phyloP scores from a whole-genome alignment of 2,888 invertebrate species.

The Pachydiplax longipennis region DNA sequence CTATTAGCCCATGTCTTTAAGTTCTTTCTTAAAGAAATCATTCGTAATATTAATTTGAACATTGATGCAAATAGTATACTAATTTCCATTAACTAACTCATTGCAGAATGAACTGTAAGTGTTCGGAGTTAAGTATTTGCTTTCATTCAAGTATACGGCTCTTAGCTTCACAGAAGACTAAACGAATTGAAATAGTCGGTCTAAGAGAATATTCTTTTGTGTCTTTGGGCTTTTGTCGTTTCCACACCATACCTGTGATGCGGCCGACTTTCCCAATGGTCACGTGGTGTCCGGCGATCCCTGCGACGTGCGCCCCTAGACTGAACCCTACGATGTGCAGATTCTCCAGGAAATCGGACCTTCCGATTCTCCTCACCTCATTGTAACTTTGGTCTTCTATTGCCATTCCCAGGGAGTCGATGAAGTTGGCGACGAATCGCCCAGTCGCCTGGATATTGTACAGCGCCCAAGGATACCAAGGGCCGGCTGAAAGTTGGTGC shows the following conservation, averaged over 20 bases:
- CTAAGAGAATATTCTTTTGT: no score
- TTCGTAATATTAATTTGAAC: no score
- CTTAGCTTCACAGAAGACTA: no score
- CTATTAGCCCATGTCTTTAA: no score
- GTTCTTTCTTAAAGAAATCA: no score
- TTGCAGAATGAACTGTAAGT: no score
- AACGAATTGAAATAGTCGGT: no score
- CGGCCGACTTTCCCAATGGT: slow-evolving; percentile 63
- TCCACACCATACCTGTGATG: slow-evolving; percentile 65
- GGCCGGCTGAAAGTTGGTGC: slow-evolving; percentile 75
- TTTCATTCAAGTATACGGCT: no score
- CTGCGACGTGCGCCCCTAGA: slow-evolving; percentile 75
- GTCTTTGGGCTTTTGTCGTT: no score
- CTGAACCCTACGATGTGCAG: slow-evolving; percentile 80
- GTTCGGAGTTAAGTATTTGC: no score
- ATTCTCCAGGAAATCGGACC: slow-evolving; percentile 65
- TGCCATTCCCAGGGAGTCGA: slow-evolving; percentile 58
- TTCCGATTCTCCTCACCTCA: background rate
- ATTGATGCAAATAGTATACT: no score
- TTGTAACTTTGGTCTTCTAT: background rate
- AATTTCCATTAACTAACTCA: no score
- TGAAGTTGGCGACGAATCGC: slow-evolving; percentile 69
- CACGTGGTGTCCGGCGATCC: slow-evolving; percentile 77
- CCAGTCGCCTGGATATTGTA: slow-evolving; percentile 74
- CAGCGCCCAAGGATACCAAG: slow-evolving; percentile 81